These are phyloP conservation scores for Eurystomus glaucurus DNA, from an alignment of 2,797 vertebrate genomes.

Conservation along the genomic window DNA sequence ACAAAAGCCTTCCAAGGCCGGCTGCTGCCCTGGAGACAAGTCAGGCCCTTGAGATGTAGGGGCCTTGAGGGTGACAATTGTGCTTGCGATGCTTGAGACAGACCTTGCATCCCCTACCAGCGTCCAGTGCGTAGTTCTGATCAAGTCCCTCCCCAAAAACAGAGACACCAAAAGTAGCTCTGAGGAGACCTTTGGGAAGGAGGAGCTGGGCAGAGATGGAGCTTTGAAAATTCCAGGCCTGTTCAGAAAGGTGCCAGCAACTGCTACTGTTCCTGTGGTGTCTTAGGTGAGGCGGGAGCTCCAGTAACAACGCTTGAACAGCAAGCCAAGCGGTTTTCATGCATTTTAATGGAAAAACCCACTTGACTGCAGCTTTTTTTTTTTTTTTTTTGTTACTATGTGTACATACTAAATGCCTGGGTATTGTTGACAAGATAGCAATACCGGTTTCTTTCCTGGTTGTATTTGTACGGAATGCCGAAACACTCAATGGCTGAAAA, in stretches of 20 bases:
- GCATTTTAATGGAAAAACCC: background rate
- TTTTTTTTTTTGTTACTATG: background rate
- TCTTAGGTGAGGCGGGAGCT: background rate
- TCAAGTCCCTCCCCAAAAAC: background rate
- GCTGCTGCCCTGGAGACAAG: background rate
- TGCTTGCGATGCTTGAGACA: fast-evolving
- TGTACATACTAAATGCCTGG: background rate
- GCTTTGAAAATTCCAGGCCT: constrained; percentile 54
- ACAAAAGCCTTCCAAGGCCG: background rate
- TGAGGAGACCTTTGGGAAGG: background rate
- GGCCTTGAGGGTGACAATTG: background rate
- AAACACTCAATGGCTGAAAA: background rate
- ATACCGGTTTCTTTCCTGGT: background rate
- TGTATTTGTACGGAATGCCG: background rate
- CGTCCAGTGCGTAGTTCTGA: background rate
- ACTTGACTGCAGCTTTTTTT: background rate
- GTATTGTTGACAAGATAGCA: background rate
- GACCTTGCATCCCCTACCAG: background rate
- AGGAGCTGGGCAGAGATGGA: background rate
- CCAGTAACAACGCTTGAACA: background rate
- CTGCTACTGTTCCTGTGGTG: background rate
- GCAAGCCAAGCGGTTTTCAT: background rate
- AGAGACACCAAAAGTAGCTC: background rate
- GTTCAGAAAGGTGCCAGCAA: background rate
- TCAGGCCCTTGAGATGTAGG: background rate